A percentile compares a stretch with the other conserved stretches of the same genome.
phyloP scores from a whole-genome alignment of 2,888 invertebrate species.

The Belgica antarctica region DNA sequence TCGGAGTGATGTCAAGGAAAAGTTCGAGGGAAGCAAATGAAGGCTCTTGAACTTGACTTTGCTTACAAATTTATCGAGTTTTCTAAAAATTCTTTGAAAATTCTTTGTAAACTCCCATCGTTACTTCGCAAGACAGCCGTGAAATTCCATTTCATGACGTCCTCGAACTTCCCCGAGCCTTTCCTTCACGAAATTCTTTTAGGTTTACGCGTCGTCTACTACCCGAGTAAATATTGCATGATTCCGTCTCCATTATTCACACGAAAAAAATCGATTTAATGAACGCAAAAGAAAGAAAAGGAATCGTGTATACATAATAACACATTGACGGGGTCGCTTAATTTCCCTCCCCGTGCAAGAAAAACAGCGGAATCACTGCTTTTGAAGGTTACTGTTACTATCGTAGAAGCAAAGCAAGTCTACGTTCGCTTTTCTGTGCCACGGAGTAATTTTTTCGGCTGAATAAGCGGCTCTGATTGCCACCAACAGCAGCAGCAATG shows the following conservation, averaged over 20 bases:
- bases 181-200: neutral
- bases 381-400: conserved; percentile 22
- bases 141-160: no score
- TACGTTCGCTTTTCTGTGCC: neutral
- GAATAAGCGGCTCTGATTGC: no score
- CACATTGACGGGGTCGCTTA: conserved; percentile 11
- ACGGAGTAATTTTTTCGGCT: neutral
- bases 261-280: conserved; percentile 9
- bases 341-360: neutral
- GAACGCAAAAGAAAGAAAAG: neutral
- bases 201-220: neutral
- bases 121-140: no score
- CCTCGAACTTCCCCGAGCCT: no score
- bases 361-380: neutral
- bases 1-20: no score
- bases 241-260: conserved; percentile 12
- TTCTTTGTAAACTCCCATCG: no score
- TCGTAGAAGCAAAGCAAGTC: neutral
- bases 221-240: conserved; percentile 23
- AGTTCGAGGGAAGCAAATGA: no score
- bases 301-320: neutral
- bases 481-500: no score
- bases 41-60: no score
- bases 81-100: no score
- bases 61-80: no score